A percentile compares a stretch with the other conserved stretches of the same genome.
These are phyloP conservation scores for Nemotelus nigrinus DNA, from an alignment of 2,888 invertebrate species.

Conservation along the genomic window DNA sequence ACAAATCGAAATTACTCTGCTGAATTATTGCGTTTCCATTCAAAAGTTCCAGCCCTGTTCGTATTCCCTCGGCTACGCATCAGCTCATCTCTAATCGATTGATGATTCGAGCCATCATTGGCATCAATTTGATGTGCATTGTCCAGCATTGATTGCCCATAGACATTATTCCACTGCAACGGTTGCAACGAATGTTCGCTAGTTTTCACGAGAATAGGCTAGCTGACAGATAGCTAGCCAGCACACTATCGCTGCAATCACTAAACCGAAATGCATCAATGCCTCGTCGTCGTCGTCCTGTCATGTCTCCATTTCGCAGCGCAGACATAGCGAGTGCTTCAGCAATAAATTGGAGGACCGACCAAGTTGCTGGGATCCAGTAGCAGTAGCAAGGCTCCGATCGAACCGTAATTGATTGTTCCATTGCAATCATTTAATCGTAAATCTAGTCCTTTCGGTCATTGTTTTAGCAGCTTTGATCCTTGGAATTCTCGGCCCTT, in stretches of 20 bases:
- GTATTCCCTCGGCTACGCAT: no score
- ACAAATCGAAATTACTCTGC: no score
- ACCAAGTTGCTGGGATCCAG: neutral
- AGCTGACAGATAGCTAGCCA: neutral
- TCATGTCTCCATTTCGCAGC: no score
- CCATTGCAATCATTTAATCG: slow-evolving; percentile 33
- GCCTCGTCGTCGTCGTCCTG: no score
- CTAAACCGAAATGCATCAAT: no score
- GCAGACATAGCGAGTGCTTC: no score
- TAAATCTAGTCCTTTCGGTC: slow-evolving; percentile 9
- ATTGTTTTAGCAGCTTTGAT: slow-evolving; percentile 32
- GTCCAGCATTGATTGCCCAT: slow-evolving; percentile 2
- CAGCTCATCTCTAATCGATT: neutral
- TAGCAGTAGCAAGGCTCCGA: neutral
- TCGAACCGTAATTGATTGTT: slow-evolving; percentile 35
- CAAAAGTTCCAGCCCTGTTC: no score
- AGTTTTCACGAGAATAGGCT: neutral
- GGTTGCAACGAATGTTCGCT: neutral
- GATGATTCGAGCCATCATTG: slow-evolving; percentile 15
- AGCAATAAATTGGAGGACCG: no score
- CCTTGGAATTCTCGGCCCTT: slow-evolving; percentile 4
- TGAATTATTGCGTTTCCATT: no score
- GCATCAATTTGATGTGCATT: slow-evolving; percentile 21
- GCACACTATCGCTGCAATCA: no score
- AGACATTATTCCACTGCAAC: neutral